Conservation (phyloP, 2,113 vertebrate genomes). For the Puma concolor region DNA sequence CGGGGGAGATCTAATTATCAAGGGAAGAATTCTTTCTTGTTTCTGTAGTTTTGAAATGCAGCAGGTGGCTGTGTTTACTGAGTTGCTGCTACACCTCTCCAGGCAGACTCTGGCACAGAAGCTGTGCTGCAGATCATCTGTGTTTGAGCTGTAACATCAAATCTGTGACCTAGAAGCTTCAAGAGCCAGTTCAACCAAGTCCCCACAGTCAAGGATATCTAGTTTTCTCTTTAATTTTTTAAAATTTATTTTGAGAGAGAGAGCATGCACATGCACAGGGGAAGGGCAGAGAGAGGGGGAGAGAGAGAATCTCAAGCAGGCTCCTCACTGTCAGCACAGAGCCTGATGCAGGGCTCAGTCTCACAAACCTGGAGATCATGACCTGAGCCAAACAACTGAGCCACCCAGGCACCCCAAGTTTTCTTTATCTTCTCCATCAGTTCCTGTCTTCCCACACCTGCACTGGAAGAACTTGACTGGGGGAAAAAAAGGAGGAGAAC, state of each 20-base stretch:
- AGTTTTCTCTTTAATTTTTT: not conserved
- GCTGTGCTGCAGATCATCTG: not conserved
- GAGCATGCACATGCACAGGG: too few species aligned
- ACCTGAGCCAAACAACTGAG: too few species aligned
- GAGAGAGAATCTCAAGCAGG: too few species aligned
- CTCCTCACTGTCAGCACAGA: too few species aligned
- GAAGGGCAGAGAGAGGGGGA: too few species aligned
- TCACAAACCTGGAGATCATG: too few species aligned
- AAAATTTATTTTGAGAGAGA: too few species aligned
- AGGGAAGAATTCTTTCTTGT: not conserved
- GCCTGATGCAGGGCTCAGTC: too few species aligned
- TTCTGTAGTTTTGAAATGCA: not conserved
- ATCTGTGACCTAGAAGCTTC: conserved; percentile 1
- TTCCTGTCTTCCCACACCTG: not conserved
- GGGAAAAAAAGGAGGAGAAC: not conserved
- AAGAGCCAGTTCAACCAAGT: not conserved
- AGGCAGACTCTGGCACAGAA: not conserved
- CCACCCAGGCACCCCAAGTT: not conserved
- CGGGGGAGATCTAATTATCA: not conserved
- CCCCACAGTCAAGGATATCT: not conserved
- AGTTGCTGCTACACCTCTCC: not conserved
- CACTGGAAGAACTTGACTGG: not conserved
- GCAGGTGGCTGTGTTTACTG: not conserved
- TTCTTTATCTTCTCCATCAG: not conserved
- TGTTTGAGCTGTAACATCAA: not conserved